Percentiles rank a stretch among this genome's conserved stretches.
Conservation (phyloP, 2,888 invertebrate genomes). For the Harpagoxenus sublaevis region DNA sequence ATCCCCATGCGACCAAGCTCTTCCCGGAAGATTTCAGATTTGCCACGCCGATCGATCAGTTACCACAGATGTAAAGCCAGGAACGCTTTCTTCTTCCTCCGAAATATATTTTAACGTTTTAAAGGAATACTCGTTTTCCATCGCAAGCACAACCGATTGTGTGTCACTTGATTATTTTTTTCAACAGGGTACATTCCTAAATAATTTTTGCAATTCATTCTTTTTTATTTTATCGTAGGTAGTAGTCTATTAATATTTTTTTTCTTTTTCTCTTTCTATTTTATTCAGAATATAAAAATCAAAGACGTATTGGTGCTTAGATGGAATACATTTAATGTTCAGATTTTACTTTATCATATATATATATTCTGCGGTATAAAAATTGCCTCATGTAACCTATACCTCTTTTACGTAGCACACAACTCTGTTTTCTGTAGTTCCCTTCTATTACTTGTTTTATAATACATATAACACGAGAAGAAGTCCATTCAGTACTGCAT, state of each 20-base stretch:
- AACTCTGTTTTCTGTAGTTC: neutral
- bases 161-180: slow-evolving; percentile 56
- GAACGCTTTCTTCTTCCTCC: neutral
- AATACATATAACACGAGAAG: neutral
- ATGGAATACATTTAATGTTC: neutral
- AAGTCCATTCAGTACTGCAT: neutral
- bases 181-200: slow-evolving; percentile 69
- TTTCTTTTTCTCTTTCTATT: slow-evolving; percentile 13
- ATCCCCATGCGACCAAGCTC: slow-evolving; percentile 95
- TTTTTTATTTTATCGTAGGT: slow-evolving; percentile 61
- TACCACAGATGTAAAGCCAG: slow-evolving; percentile 95
- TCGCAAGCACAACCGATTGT: slow-evolving; percentile 52
- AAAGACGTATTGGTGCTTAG: neutral
- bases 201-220: slow-evolving; percentile 45
- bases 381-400: neutral
- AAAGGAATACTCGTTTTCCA: slow-evolving; percentile 57
- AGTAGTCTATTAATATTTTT: neutral
- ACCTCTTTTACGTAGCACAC: neutral
- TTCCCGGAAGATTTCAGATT: slow-evolving; percentile 99
- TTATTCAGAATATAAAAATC: slow-evolving; percentile 7
- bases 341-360: neutral
- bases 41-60: slow-evolving; percentile 96
- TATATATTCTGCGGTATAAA: neutral
- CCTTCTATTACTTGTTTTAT: neutral
- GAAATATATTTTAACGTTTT: slow-evolving; percentile 63